These are phyloP conservation scores for Sminthurinus aureus DNA, from an alignment of 2,888 invertebrate genomes.

Conservation along the genomic window DNA sequence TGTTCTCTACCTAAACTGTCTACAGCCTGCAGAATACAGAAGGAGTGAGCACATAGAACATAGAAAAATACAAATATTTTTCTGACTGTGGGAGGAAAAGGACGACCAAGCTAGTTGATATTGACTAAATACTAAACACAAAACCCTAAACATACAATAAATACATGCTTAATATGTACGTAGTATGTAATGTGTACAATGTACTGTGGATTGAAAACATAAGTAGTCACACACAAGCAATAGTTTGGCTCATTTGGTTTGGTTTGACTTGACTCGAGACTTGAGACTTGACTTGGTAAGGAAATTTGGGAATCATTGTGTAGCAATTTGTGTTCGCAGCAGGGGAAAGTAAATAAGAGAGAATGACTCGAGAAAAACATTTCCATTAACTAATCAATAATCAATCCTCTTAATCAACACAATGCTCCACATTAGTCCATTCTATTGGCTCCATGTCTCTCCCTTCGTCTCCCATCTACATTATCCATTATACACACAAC, in stretches of 20 bases:
- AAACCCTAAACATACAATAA: not conserved
- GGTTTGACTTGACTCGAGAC: not conserved
- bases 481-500: no score
- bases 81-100: not conserved
- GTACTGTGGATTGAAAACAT: not conserved
- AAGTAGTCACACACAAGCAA: no score
- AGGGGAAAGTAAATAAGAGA: slow-evolving; percentile 60
- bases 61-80: not conserved
- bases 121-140: not conserved
- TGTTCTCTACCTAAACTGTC: no score
- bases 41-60: not conserved
- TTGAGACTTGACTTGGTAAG: slow-evolving; percentile 35
- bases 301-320: slow-evolving; percentile 60
- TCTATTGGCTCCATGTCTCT: slow-evolving; percentile 33
- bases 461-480: not conserved
- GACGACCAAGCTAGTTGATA: not conserved
- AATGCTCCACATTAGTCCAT: slow-evolving; percentile 47
- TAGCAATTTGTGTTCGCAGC: slow-evolving; percentile 60
- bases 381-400: slow-evolving; percentile 60
- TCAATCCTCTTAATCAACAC: slow-evolving; percentile 58
- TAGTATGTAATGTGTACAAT: not conserved
- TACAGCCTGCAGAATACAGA: not conserved
- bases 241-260: no score
- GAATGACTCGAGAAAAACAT: slow-evolving; percentile 59
- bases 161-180: no score